These are phyloP conservation scores for Gibbula magus DNA, from an alignment of 2,888 invertebrate species.

Conservation along the genomic window DNA sequence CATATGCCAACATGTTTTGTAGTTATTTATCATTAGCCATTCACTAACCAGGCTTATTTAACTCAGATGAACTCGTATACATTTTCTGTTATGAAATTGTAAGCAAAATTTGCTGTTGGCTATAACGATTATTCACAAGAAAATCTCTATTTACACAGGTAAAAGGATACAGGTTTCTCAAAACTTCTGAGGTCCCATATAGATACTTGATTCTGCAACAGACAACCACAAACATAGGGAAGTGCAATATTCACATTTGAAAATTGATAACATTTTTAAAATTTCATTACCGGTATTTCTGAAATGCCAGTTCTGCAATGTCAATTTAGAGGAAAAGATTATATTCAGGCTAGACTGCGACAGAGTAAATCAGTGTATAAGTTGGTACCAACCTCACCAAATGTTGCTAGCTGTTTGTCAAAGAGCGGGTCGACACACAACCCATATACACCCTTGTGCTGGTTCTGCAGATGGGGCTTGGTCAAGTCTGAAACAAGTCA, in stretches of 20 bases:
- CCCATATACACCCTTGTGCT: conserved; percentile 89
- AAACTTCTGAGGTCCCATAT: conserved; percentile 93
- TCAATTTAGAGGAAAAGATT: too few species aligned
- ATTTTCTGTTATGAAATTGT: too few species aligned
- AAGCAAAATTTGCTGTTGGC: neutral
- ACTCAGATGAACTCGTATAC: conserved; percentile 29
- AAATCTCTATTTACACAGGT: neutral
- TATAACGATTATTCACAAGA: neutral
- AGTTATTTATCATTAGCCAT: too few species aligned
- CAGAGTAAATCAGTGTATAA: too few species aligned
- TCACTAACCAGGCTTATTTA: neutral
- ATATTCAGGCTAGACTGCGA: too few species aligned
- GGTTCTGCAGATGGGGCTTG: conserved; percentile 78
- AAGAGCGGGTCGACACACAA: conserved; percentile 86
- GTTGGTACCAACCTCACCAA: conserved; percentile 70
- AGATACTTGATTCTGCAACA: conserved; percentile 81
- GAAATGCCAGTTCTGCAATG: too few species aligned
- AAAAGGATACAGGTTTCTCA: conserved; percentile 83
- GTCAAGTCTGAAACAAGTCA: conserved; percentile 80
- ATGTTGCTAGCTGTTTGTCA: conserved; percentile 88
- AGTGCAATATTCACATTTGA: neutral
- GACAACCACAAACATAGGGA: neutral
- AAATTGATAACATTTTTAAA: too few species aligned
- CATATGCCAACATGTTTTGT: too few species aligned
- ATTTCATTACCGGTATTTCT: too few species aligned